phyloP scores from a whole-genome alignment of 2,797 vertebrate species.

The Aldrovandia affinis region DNA sequence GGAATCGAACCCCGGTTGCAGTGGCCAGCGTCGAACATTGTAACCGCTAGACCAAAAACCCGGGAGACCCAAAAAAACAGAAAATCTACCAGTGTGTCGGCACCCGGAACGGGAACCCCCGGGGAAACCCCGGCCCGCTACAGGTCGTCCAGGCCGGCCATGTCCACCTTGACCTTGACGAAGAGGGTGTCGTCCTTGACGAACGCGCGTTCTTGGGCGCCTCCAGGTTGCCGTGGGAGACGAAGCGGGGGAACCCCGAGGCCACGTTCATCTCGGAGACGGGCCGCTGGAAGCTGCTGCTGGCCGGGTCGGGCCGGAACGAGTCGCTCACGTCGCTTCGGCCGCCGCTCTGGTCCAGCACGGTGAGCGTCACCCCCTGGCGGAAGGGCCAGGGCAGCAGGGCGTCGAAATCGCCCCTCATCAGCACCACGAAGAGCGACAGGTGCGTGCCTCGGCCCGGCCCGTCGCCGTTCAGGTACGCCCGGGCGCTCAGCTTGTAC shows the following conservation, averaged over 20 bases:
- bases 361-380: slow-evolving; percentile 83
- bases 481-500: slow-evolving; percentile 82
- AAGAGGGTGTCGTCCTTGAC: slow-evolving; percentile 87
- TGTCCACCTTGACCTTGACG: slow-evolving; percentile 87
- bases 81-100: too few species aligned
- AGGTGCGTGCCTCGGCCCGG: slow-evolving; percentile 81
- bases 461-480: slow-evolving; percentile 85
- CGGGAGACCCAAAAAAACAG: too few species aligned
- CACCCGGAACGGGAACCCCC: too few species aligned
- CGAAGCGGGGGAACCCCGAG: slow-evolving; percentile 82
- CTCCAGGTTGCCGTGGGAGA: slow-evolving; percentile 75
- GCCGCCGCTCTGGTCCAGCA: slow-evolving; percentile 86
- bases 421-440: slow-evolving; percentile 87
- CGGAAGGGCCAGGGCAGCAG: slow-evolving; percentile 88
- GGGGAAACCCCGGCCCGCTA: slow-evolving; percentile 64
- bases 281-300: slow-evolving; percentile 83
- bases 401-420: slow-evolving; percentile 89
- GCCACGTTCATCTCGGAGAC: slow-evolving; percentile 80
- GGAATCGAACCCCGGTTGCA: too few species aligned
- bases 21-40: too few species aligned
- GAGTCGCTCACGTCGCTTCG: slow-evolving; percentile 77
- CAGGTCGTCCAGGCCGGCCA: slow-evolving; percentile 81
- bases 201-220: slow-evolving; percentile 71
- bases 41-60: too few species aligned
- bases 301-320: slow-evolving; percentile 81